phyloP scores from a whole-genome alignment of 2,888 invertebrate species.

The Timema cristinae region DNA sequence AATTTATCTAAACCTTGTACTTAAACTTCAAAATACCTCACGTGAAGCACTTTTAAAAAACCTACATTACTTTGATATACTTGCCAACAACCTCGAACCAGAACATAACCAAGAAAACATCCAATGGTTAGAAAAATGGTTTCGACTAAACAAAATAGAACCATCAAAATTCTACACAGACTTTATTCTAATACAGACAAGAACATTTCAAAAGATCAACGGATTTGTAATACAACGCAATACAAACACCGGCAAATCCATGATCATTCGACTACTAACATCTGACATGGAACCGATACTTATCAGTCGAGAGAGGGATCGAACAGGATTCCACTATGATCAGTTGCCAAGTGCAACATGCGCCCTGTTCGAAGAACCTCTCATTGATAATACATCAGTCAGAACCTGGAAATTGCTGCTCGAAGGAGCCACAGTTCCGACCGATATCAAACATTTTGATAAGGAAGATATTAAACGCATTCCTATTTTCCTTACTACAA shows the following conservation, averaged over 20 bases:
- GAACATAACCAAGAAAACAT: neutral
- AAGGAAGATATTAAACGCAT: neutral
- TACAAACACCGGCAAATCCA: neutral
- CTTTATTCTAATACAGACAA: too few relatives aligned
- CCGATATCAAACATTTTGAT: neutral
- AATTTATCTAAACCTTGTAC: too few relatives aligned
- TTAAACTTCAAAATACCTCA: too few relatives aligned
- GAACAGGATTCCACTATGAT: neutral
- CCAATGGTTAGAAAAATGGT: neutral
- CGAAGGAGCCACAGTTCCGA: neutral
- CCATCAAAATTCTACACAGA: too few relatives aligned
- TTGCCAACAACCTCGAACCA: neutral
- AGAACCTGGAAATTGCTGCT: neutral
- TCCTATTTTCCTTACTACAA: neutral
- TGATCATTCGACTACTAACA: neutral
- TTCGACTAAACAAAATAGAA: neutral
- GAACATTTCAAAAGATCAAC: conserved; percentile 4
- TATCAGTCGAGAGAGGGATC: neutral
- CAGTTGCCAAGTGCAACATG: neutral
- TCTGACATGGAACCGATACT: neutral
- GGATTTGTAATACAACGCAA: neutral
- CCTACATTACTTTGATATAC: too few relatives aligned
- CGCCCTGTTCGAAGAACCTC: neutral
- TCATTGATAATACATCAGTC: neutral
- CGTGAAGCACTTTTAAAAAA: too few relatives aligned